Evolutionary conservation across 2,888 invertebrate species (phyloP), one percentile per base, ranked within the genome.

Genomic region (Unio delphinus): DNA sequence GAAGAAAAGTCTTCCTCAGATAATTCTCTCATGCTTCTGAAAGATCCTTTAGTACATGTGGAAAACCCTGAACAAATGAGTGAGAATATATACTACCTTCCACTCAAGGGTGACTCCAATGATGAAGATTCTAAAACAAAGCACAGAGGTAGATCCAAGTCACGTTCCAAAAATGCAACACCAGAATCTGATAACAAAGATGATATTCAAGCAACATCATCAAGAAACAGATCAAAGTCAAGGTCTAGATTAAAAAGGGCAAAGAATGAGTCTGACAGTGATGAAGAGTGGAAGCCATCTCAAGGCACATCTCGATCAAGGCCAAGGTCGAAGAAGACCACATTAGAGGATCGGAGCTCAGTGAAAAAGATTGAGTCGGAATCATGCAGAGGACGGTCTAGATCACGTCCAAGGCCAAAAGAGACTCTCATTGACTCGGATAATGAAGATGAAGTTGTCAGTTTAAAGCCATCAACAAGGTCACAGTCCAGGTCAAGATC

Each of bases 181-280:
- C 11, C 45, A 45, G 45, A 45, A 45, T 45, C 34, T 45, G 34
- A 45, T 45, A 45, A 45, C 45, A 45, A 45, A 45, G 45, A 45
- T 45, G 45, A 45, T 45, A 45, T 1, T 45, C 45, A n/a, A 57
- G 45, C 30, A 58, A 57, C 15, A 34, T 23, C 65, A 57, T 26
- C 17, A 11, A 34, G 30, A 11, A 55, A 65, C 18, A 58, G 28
- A 18, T 23, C 54, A 57, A 65, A 63, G 34, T 72, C 71, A 62
- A 72, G 68, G 65, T 68, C 68, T 55, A 61, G 59, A 55, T 68
- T 68, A 26, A 60, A 59, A 57, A 54, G 65, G 58, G 54, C 55
- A 18, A 65, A 67, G n/a, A 45, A 58, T n/a, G 65, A 65, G 18
- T 55, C 56, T 11, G 67, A 68, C 34, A 55, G 61, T 45, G 61